Base-by-base conservation (phyloP, 2,888 invertebrate species). In the Teleiodes luculella region DNA sequence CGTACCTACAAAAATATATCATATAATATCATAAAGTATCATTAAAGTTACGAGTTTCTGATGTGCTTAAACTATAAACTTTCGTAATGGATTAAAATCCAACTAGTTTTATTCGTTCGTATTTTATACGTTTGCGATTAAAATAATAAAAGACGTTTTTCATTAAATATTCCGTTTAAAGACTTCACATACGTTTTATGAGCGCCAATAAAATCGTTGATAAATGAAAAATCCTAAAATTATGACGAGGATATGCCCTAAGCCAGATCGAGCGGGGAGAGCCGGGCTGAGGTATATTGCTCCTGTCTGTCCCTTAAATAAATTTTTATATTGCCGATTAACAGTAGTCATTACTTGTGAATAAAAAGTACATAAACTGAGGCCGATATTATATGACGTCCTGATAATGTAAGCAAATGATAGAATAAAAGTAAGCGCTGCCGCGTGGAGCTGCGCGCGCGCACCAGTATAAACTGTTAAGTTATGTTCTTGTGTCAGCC, bases 371-470 rank as follows among this genome's bases (percentile, higher is more conserved):
- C 53, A 53, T 55, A 56, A 54, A 49, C 55, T 54, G 33, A 47
- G 54, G 53, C 57, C 55, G 55, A 58, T 59, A 54, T 57, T 28
- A 57, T 55, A 50, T 45, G 50, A 48, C 43, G 11, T 36, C n/a
- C 33, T 47, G 57, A 57, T 63, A 65, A 65, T 62, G 61, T 60
- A 63, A 61, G 59, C 60, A 59, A 64, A 62, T 62, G 61, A 58
- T 57, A 62, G 60, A 54, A 62, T 65, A 60, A 63, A 62, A 60
- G 55, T 58, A 56, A 64, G 58, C 20, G 50, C 16, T 6, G 36
- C 14, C 36, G 39, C 47, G 55, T 43, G 28, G 20, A 20, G 28
- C 8, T 2, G 24, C 24, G 24, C 46, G 46, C 13, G 36, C 31
- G 36, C 52, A 48, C 24, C 52, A 45, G 46, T 51, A 59, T 56